Conservation (phyloP, 2,797 vertebrate genomes). For the Pangasius mekongensis region DNA sequence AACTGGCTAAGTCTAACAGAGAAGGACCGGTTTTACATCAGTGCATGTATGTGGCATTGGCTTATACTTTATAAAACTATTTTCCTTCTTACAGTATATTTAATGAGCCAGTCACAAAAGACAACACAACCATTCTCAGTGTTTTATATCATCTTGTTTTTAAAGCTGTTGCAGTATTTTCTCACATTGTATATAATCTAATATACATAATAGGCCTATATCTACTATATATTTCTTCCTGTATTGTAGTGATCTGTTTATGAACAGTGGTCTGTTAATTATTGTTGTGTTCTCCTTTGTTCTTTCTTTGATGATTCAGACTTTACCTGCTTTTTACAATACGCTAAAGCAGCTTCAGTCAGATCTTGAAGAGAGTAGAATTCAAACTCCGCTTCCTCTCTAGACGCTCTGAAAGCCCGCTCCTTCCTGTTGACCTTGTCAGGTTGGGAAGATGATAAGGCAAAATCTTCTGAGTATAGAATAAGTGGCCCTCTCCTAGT, state of each 20-base stretch:
- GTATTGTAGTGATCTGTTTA: neutral
- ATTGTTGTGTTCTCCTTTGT: neutral
- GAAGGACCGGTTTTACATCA: conserved; percentile 31
- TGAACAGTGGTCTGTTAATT: neutral
- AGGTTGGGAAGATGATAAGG: conserved; percentile 58
- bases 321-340: too few species aligned
- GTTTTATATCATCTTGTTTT: neutral
- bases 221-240: neutral
- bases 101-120: neutral
- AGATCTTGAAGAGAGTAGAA: conserved; percentile 71
- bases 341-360: conserved; percentile 35
- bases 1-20: conserved; percentile 45
- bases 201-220: too few species aligned
- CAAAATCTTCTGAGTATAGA: conserved; percentile 80
- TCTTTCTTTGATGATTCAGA: neutral
- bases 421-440: conserved; percentile 57
- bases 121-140: neutral
- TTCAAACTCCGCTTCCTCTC: conserved; percentile 60
- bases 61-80: conserved; percentile 9
- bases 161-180: neutral
- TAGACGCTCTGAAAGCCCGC: conserved; percentile 42
- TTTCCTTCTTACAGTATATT: neutral
- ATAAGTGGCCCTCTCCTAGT: conserved; percentile 75
- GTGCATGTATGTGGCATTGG: neutral
- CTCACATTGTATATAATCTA: neutral